Base-by-base conservation (phyloP, 2,888 invertebrate genomes). In the Hydriomena furcata region DNA sequence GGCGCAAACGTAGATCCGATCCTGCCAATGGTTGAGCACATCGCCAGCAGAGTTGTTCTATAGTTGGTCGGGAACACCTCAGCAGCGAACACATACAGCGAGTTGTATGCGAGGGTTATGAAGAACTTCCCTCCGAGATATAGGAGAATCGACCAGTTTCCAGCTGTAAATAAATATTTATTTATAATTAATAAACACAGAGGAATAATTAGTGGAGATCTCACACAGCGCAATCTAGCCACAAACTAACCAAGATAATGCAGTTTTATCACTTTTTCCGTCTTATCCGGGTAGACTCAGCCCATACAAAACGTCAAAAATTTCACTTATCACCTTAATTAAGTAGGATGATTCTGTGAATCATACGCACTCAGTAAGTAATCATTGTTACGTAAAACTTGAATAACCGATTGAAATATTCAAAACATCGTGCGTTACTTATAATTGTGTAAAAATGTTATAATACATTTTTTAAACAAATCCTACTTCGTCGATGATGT, bases 21-120 rank as follows among this genome's bases (percentile, higher is more conserved):
- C 52, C 94, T 85, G 5, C 94, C 94, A 35, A 94, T 91, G 65
- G 94, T 94, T n/a, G 94, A 94, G 68, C 93, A 93, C 53, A 91
- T 89, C 0, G 93, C 93, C 59, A 94, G 82, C 38, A 94, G 70
- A 0, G 94, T 92, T 7, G 94, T 93, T 42, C 94, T 84, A 56
- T 94, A 87, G 60, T 92, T 92, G 0, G 94, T 94, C 0, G 94
- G 94, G 68, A 94, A 94, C 48, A 94, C 91, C 79, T 94, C 94
- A 7, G 94, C 92, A 0, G 93, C 94, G 63, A 93, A 92, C 20
- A 94, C 92, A 67, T 94, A 94, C n/a, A 93, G 71, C 0, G 93
- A 91, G 27, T 93, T 92, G 72, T 94, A 94, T 0, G 94, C 93
- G 30, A 92, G 86, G 0, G 94, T 93, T 37, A 94, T 93, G 68